Evolutionary conservation across 2,113 vertebrate species (phyloP), one percentile per base, ranked within the genome.

Genomic region (Vicugna pacos): DNA sequence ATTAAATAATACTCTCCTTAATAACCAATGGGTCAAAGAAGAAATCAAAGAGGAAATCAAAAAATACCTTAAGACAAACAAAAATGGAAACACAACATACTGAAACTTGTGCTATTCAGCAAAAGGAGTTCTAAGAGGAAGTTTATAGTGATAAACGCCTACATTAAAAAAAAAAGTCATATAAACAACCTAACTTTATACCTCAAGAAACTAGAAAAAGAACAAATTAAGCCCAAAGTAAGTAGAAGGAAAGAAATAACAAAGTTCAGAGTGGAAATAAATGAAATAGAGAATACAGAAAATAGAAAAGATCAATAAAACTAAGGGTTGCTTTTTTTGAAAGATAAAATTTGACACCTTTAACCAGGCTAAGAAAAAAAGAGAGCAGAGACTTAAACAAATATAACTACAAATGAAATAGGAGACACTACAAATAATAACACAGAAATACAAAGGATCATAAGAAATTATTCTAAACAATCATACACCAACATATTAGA

Each of bases 211-310:
- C 48, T n/a, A 75, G 20, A 65, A 76, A 65, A 42, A n/a, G 7
- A 73, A 65, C 19, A 85, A 85, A 92, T 38, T 42, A 52, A 84
- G 35, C 50, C 50, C 88, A 91, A 91, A 80, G 62, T 79, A 32
- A 67, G n/a, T 42, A 46, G 62, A 80, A 24, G 17, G 26, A 30
- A 67, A 28, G 50, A 79, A 80, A 91, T 69, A 42, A 69, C 50
- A 69, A 91, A 69, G 30, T 24, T 79, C 3, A 42, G 20, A 54
- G 28, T 42, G 8, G 50, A 42, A 42, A 69, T 56, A 42, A 56
- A 42, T 67, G n/a, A 67, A 90, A 67, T 12, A 54, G 72, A 64
- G 26, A 65, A 2, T 42, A 84, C 26, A 54, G 52, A 65, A 8
- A 84, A 75, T 5, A 67, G 70, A 76, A 84, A 84, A 64, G 58